Base-by-base conservation (phyloP, 2,888 invertebrate genomes). In the Plebejus argus region DNA sequence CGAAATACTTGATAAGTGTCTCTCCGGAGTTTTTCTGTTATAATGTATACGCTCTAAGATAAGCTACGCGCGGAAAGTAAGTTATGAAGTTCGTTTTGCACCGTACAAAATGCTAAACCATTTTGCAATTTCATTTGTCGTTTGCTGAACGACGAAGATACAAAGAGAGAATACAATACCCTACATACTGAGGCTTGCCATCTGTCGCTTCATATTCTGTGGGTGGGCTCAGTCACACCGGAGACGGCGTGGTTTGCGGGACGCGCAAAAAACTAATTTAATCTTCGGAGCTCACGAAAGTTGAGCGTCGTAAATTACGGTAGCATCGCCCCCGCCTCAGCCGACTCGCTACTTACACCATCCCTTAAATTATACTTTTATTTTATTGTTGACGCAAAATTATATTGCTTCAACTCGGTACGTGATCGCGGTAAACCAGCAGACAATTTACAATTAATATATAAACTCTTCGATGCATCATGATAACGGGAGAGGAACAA, bases 211-310 rank as follows among this genome's bases (percentile, higher is more conserved):
- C 3, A 3, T 23, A 61, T 8, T 39, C n/a, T 71, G 35, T 39
- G 35, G 6, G 18, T 10, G 7, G n/a, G 35, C 33, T 18, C 4
- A 35, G 39, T 71, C 70, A n/a, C 70, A 8, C 20, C 7, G 39
- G 18, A 35, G n/a, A 39, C 39, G n/a, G 71, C 39, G 39, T 4
- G 39, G 35, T 18, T 39, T n/a, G 35, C n/a, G 39, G 35, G 71
- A 39, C 35, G 71, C 39, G 71, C 71, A 71, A 71, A 71, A 71
- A 71, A 71, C 71, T 71, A 71, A 71, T 39, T 71, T 71, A 71
- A 71, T 71, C 71, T 39, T 39, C 71, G 71, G 10, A 18, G 39
- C 61, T 61, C 61, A 61, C 61, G 3, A 61, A 61, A 61, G 23
- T 61, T 61, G 61, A 61, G 61, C 61, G 61, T 61, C 61, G 61